Evolutionary conservation across 2,888 invertebrate genomes (phyloP).

Genomic region (Cabera pusaria): DNA sequence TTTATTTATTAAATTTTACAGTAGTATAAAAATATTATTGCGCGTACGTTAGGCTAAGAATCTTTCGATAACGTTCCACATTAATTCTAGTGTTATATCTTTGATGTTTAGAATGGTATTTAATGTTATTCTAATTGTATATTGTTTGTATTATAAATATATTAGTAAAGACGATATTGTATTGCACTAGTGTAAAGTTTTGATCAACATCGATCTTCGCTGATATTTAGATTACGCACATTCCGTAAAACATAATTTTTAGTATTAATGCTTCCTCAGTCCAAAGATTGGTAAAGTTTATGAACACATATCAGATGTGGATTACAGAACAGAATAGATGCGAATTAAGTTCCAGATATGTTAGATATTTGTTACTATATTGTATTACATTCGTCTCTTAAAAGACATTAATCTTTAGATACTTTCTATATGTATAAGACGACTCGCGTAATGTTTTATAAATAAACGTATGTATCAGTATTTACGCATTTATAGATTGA

Average conservation of each 20-base stretch:
- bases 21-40: conserved; percentile 47
- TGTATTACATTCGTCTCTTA: conserved; percentile 16
- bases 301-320: conserved; percentile 27
- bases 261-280: conserved; percentile 52
- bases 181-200: conserved; percentile 47
- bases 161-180: conserved; percentile 46
- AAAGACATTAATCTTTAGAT: conserved; percentile 14
- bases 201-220: conserved; percentile 31
- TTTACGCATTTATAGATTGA: conserved; percentile 76
- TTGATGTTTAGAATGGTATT: conserved; percentile 58
- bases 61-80: conserved; percentile 60
- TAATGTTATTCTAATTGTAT: conserved; percentile 63
- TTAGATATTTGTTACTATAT: conserved; percentile 16
- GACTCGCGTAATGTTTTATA: conserved; percentile 12
- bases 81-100: conserved; percentile 43
- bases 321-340: background rate
- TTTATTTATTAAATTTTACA: conserved; percentile 63
- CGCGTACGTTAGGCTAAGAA: conserved; percentile 45
- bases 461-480: conserved; percentile 55
- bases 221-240: conserved; percentile 57
- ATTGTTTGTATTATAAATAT: conserved; percentile 51
- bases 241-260: conserved; percentile 53
- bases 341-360: background rate
- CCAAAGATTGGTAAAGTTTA: conserved; percentile 69
- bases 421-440: conserved; percentile 8